Evolutionary conservation across 2,888 invertebrate genomes (phyloP), one percentile per base, ranked within the genome.

Genomic region (Plusia festucae): DNA sequence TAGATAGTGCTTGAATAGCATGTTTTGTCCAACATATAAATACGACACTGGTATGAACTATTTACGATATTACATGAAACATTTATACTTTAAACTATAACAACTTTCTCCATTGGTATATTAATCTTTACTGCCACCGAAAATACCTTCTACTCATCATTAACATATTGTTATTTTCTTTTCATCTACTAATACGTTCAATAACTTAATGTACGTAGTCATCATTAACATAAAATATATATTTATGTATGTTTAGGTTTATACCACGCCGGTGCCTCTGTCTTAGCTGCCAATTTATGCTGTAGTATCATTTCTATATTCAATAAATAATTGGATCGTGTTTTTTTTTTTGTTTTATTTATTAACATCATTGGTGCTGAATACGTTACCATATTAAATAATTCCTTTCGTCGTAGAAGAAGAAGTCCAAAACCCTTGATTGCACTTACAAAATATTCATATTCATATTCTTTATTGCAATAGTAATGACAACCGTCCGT

Each of bases 251-350:
- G n/a, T n/a, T n/a, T n/a, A n/a, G n/a, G n/a, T n/a, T n/a, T n/a
- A n/a, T 49, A 16, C 59, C 16, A 15, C 24, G 55, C 49, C 22
- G 44, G 72, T 71, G 55, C 55, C 58, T 72, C 52, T 44, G 54
- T 27, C 46, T 53, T 69, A 51, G 32, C 58, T 56, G 40, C 40
- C 40, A 56, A 34, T 30, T 30, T 30, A 53, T 72, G 27, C 57
- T 64, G 40, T 70, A 76, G 65, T 59, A 49, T 44, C 56, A 70
- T 27, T 63, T 53, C 22, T 70, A 49, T 56, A 30, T 22, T 56
- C 20, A 73, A 73, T 73, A 76, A 76, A 73, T 77, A 18, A 56
- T 72, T 76, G 56, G 65, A 61, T 59, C 24, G 30, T 34, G 7
- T 20, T 40, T 22, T 11, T 56, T 40, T 5, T 11, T 56, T 40